Evolutionary conservation across 2,888 invertebrate genomes (phyloP).

Genomic region (Drosophila setosimentum): DNA sequence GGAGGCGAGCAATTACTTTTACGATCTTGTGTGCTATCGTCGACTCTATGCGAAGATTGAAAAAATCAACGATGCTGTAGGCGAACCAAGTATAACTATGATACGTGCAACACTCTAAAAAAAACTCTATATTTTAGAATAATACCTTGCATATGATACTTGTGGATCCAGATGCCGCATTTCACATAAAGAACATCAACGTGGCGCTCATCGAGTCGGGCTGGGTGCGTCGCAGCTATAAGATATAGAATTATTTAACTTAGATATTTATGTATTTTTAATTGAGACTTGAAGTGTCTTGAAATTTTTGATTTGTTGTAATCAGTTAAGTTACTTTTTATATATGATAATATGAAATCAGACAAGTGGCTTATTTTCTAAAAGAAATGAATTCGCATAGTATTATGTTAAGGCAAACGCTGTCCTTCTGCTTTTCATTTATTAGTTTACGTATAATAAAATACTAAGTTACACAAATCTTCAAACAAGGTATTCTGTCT

Average conservation of each 20-base stretch:
- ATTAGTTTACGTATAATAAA: slow-evolving; percentile 85
- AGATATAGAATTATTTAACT: slow-evolving; percentile 9
- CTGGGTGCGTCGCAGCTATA: slow-evolving; percentile 50
- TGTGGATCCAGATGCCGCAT: slow-evolving; percentile 60
- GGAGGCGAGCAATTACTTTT: slow-evolving; percentile 70
- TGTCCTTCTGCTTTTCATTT: slow-evolving; percentile 85
- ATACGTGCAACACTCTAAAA: not conserved
- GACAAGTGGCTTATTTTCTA: not conserved
- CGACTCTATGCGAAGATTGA: slow-evolving; percentile 75
- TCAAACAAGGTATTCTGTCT: slow-evolving; percentile 65
- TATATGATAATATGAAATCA: slow-evolving; percentile 35
- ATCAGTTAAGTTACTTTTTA: not conserved
- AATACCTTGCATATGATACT: slow-evolving; percentile 70
- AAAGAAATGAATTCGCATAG: slow-evolving; percentile 48
- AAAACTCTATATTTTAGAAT: slow-evolving; percentile 53
- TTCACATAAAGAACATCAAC: slow-evolving; percentile 38
- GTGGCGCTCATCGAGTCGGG: slow-evolving; percentile 42
- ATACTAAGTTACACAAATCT: slow-evolving; percentile 83
- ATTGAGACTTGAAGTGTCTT: not conserved
- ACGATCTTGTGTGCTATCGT: slow-evolving; percentile 63
- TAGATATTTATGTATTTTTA: not conserved
- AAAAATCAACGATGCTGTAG: slow-evolving; percentile 68
- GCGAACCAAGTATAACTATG: not conserved
- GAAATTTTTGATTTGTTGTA: not conserved
- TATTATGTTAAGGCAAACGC: slow-evolving; percentile 83